phyloP scores from a whole-genome alignment of 2,888 invertebrate species.

The Idaea straminata region DNA sequence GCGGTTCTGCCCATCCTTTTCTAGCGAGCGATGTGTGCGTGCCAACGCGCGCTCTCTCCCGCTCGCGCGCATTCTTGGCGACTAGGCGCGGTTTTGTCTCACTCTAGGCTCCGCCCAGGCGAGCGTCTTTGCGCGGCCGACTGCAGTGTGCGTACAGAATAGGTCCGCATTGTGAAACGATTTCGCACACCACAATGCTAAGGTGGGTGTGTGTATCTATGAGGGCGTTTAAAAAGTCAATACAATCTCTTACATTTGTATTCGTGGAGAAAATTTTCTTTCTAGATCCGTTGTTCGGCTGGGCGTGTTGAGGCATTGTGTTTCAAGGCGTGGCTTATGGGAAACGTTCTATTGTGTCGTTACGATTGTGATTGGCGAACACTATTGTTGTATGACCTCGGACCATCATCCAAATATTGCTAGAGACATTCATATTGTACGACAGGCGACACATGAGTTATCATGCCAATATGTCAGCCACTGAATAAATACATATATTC shows the following conservation, averaged over 20 bases:
- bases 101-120: constrained; percentile 74
- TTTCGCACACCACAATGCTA: constrained; percentile 73
- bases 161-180: constrained; percentile 69
- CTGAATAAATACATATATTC: background rate
- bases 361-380: constrained; percentile 67
- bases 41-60: constrained; percentile 53
- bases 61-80: constrained; percentile 48
- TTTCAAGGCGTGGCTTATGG: constrained; percentile 69
- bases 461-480: constrained; percentile 24
- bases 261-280: constrained; percentile 77
- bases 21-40: constrained; percentile 72
- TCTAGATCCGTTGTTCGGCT: constrained; percentile 59
- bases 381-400: constrained; percentile 49
- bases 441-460: constrained; percentile 7
- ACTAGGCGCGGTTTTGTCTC: constrained; percentile 65
- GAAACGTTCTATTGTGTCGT: constrained; percentile 70
- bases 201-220: constrained; percentile 75
- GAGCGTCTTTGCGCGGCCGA: constrained; percentile 53
- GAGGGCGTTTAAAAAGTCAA: constrained; percentile 80
- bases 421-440: background rate
- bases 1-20: constrained; percentile 72
- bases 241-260: constrained; percentile 73
- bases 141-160: constrained; percentile 67
- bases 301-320: constrained; percentile 71
- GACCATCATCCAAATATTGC: background rate